Evolutionary conservation across 2,113 vertebrate species (phyloP), one percentile per base, ranked within the genome.

Genomic region (Ceyx cyanopectus): DNA sequence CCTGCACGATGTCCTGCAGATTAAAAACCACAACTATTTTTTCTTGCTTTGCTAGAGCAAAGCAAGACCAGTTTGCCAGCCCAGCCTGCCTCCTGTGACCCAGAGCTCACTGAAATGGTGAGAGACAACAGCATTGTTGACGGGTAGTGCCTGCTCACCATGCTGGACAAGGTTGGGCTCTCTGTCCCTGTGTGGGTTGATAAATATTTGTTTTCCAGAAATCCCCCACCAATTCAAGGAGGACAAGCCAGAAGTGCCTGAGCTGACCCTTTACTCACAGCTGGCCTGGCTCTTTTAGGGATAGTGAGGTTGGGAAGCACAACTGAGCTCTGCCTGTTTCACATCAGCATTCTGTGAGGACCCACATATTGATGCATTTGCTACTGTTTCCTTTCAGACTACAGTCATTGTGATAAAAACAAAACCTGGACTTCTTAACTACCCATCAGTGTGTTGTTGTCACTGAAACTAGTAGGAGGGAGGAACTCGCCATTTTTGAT

Each of bases 371-470:
- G 60, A 21, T 14, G n/a, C 19, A 14, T 54, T 57, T 76, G 45
- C 50, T 62, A 5, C 27, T 22, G 17, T 30, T 96, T 94, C 14
- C 4, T 92, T 87, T 95, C 81, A 50, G 22, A 12, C 22, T 50
- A 13, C 48, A 50, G 48, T 50, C 48, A 50, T 50, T 22, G 96
- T 93, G 43, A 96, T 98, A 66, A 94, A 81, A 94, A 81, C 76
- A 67, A 54, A 19, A 67, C 17, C 63, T 91, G 19, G 97, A 98
- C 80, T 98, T 98, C 90, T 78, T 94, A 57, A 45, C 73, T 41
- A 97, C 98, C 7, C 97, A 97, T 40, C 98, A 98, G 72, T 99
- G 98, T 98, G 85, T 98, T n/a, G 85, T 98, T n/a, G 82, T 97
- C 58, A 98, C 97, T 0, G 73, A 96, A 89, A 97, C 60, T 37